A percentile compares a stretch with the other conserved stretches of the same genome.
Evolutionary conservation across 2,888 invertebrate genomes (phyloP).

Genomic region (Augochlorella aurata): DNA sequence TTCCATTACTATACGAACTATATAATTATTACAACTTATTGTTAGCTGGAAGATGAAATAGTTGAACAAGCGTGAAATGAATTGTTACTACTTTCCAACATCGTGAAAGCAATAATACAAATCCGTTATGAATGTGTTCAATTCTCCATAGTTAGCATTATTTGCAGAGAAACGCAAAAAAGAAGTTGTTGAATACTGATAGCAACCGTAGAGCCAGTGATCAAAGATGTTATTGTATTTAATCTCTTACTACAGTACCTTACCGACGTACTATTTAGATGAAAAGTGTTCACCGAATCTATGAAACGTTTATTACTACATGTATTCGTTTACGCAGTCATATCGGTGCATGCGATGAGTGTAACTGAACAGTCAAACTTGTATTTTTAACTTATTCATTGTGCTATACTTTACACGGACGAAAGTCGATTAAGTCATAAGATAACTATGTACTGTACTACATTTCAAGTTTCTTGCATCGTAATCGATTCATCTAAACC

Average conservation of each 20-base stretch:
- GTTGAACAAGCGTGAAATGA: not conserved
- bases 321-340: conserved; percentile 38
- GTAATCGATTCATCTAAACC: too few species aligned
- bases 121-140: conserved; percentile 29
- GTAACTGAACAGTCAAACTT: conserved; percentile 39
- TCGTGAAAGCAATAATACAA: conserved; percentile 6
- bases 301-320: conserved; percentile 5
- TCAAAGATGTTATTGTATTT: conserved; percentile 22
- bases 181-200: conserved; percentile 21
- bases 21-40: conserved; percentile 13
- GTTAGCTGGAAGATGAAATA: not conserved
- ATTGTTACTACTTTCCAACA: conserved; percentile 7
- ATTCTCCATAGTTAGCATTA: conserved; percentile 1
- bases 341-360: conserved; percentile 43
- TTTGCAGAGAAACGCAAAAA: conserved; percentile 10
- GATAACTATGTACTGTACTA: not conserved
- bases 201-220: conserved; percentile 17
- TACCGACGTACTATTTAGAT: conserved; percentile 17
- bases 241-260: conserved; percentile 8
- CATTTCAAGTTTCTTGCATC: not conserved
- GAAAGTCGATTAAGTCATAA: conserved; percentile 12
- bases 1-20: conserved; percentile 33
- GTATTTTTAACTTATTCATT: conserved; percentile 41
- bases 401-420: conserved; percentile 9
- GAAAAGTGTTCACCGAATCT: conserved; percentile 36